A percentile compares a stretch with the other conserved stretches of the same genome.
phyloP scores from a whole-genome alignment of 2,113 vertebrate genomes.

The Galemys pyrenaicus region DNA sequence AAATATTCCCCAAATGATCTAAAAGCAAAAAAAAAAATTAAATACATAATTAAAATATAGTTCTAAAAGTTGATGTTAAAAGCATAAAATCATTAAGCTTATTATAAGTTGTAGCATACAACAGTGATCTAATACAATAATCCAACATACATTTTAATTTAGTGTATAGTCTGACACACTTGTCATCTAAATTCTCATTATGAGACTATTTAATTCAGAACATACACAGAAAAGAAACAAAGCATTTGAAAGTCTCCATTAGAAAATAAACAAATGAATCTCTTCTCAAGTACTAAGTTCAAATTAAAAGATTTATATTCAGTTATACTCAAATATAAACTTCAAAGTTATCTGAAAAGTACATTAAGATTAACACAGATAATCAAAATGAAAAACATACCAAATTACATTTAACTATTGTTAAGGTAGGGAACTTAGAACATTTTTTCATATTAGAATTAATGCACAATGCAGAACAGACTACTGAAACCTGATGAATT shows the following conservation, averaged over 20 bases:
- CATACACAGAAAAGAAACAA: neutral
- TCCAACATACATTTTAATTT: slow-evolving; percentile 15
- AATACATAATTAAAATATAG: slow-evolving; percentile 53
- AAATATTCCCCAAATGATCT: slow-evolving; percentile 95
- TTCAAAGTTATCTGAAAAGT: slow-evolving; percentile 17
- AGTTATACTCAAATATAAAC: slow-evolving; percentile 16
- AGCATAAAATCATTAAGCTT: slow-evolving; percentile 52
- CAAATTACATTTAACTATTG: neutral
- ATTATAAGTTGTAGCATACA: neutral
- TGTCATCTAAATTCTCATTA: slow-evolving; percentile 33
- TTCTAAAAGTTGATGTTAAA: slow-evolving; percentile 51
- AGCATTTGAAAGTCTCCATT: slow-evolving; percentile 25
- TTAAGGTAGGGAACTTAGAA: neutral
- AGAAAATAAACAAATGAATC: slow-evolving; percentile 38
- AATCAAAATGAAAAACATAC: neutral
- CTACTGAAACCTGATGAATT: no score
- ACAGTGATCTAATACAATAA: slow-evolving; percentile 28
- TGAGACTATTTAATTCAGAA: slow-evolving; percentile 31
- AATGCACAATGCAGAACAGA: no score
- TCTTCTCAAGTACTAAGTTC: neutral
- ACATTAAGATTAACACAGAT: neutral
- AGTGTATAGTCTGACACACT: neutral
- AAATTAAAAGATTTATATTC: slow-evolving; percentile 3
- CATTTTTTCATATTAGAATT: neutral
- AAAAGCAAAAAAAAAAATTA: slow-evolving; percentile 67